Conservation (phyloP, 2,888 invertebrate genomes). For the Leucozona laternaria region DNA sequence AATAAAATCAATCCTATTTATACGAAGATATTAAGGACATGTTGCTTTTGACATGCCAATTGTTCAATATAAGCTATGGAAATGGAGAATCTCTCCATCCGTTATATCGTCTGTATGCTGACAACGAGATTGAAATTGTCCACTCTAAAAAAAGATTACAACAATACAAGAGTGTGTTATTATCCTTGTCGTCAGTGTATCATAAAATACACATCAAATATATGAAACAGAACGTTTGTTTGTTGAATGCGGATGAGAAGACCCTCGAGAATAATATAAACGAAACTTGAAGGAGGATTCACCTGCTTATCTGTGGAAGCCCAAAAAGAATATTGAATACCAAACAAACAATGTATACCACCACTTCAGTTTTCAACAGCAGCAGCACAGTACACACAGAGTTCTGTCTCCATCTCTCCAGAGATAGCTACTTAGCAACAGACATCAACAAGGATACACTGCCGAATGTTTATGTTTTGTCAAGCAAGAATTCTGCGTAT, state of each 20-base stretch:
- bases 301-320: slow-evolving; percentile 49
- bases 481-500: slow-evolving; percentile 9
- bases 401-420: background rate
- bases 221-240: slow-evolving; percentile 1
- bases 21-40: slow-evolving; percentile 4
- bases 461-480: slow-evolving; percentile 23
- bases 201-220: slow-evolving; percentile 28
- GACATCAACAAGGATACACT: slow-evolving; percentile 25
- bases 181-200: slow-evolving; percentile 26
- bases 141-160: slow-evolving; percentile 21
- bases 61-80: slow-evolving; percentile 13
- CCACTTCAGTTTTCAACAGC: background rate
- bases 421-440: slow-evolving; percentile 11
- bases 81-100: background rate
- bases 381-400: background rate
- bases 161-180: slow-evolving; percentile 16
- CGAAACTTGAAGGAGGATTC: slow-evolving; percentile 47
- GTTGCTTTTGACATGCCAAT: slow-evolving; percentile 33
- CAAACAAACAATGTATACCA: slow-evolving; percentile 13
- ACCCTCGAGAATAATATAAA: slow-evolving; percentile 15
- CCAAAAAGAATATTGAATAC: slow-evolving; percentile 42
- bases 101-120: background rate
- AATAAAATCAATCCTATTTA: slow-evolving; percentile 10
- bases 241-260: slow-evolving; percentile 34
- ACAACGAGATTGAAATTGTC: slow-evolving; percentile 31